Percentiles rank a stretch among this genome's conserved stretches.
These are phyloP conservation scores for Ctenosaura bakeri DNA, from an alignment of 2,797 vertebrate species.

Conservation along the genomic window DNA sequence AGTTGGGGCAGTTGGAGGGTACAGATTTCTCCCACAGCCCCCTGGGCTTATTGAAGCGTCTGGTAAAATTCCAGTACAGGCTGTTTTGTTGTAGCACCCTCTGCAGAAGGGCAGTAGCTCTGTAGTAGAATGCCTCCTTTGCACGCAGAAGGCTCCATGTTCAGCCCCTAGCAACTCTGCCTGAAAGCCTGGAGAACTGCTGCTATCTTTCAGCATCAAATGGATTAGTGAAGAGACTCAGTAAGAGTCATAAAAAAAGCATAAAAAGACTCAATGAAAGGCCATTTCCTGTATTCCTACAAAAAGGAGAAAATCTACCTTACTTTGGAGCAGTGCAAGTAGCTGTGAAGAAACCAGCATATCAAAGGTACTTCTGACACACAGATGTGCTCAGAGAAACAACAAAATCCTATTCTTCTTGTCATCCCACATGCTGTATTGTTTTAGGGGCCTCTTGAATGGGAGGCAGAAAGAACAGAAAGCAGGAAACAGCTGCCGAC, in stretches of 20 bases:
- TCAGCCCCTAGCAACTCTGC: too few species aligned
- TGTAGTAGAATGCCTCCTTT: too few species aligned
- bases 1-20: too few species aligned
- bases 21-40: too few species aligned
- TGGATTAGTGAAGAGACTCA: background rate
- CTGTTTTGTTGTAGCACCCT: too few species aligned
- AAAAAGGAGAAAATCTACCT: background rate
- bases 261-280: background rate
- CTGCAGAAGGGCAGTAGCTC: too few species aligned
- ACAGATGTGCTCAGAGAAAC: background rate
- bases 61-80: background rate
- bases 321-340: background rate
- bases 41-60: background rate
- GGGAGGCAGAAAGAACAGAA: background rate
- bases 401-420: background rate
- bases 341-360: background rate
- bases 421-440: background rate
- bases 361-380: background rate
- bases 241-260: too few species aligned
- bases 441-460: background rate
- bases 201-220: background rate
- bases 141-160: too few species aligned
- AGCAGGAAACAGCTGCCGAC: constrained; percentile 11
- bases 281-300: background rate
- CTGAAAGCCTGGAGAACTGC: too few species aligned